phyloP scores from a whole-genome alignment of 1,140 invertebrate species.

The Proctacanthus coquilletti region DNA sequence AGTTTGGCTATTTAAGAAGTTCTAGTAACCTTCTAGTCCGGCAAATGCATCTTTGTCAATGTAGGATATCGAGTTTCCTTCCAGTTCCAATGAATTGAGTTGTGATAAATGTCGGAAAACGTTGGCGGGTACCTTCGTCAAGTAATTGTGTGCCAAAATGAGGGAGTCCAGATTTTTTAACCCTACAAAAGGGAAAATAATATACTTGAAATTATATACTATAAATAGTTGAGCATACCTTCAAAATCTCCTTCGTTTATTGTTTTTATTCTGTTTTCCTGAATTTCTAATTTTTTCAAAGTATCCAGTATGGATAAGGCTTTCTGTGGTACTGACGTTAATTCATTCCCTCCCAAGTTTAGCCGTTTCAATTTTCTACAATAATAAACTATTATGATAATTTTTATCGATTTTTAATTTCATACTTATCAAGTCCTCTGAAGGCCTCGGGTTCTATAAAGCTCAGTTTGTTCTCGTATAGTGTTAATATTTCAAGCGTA shows the following conservation, averaged over 20 bases:
- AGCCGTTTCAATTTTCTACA: constrained; percentile 63
- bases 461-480: constrained; percentile 75
- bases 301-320: constrained; percentile 59
- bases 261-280: constrained; percentile 62
- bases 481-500: constrained; percentile 68
- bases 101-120: constrained; percentile 64
- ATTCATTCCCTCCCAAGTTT: constrained; percentile 71
- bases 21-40: constrained; percentile 63
- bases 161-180: constrained; percentile 63
- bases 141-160: constrained; percentile 67
- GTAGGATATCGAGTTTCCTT: constrained; percentile 64
- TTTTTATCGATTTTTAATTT: constrained; percentile 9
- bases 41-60: constrained; percentile 70
- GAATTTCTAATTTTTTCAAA: constrained; percentile 71
- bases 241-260: constrained; percentile 70
- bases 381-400: background rate
- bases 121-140: constrained; percentile 56
- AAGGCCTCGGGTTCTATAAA: constrained; percentile 66
- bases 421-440: constrained; percentile 69
- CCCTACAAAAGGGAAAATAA: constrained; percentile 39
- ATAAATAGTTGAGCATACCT: constrained; percentile 39
- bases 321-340: constrained; percentile 57
- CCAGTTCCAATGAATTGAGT: constrained; percentile 71
- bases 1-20: background rate
- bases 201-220: background rate